These are phyloP conservation scores for Glyptemys insculpta DNA, from an alignment of 2,797 vertebrate species.

Conservation along the genomic window DNA sequence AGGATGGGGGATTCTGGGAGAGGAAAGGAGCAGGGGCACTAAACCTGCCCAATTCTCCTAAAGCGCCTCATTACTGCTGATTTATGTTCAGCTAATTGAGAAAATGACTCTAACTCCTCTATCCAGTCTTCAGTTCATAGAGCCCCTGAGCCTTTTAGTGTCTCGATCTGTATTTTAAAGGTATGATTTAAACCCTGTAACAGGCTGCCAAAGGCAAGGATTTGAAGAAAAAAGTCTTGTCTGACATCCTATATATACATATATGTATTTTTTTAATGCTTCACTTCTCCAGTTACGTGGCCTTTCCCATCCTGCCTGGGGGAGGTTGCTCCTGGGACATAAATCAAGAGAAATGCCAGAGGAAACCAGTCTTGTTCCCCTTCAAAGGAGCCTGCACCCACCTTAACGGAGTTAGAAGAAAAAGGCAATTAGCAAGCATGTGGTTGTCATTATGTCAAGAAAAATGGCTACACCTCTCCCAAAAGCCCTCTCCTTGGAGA, in stretches of 20 bases:
- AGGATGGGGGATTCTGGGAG: conserved; percentile 10
- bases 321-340: conserved; percentile 80
- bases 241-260: conserved; percentile 53
- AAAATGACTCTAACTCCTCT: conserved; percentile 78
- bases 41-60: conserved; percentile 62
- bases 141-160: conserved; percentile 72
- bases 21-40: conserved; percentile 47
- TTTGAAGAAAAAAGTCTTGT: conserved; percentile 76
- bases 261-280: conserved; percentile 27
- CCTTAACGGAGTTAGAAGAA: conserved; percentile 64
- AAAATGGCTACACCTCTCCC: not conserved
- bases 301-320: conserved; percentile 82
- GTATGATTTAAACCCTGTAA: conserved; percentile 80
- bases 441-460: conserved; percentile 76
- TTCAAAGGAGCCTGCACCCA: conserved; percentile 73
- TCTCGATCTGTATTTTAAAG: conserved; percentile 73
- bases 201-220: conserved; percentile 78
- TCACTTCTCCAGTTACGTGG: conserved; percentile 84
- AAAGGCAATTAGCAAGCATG: conserved; percentile 58
- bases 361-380: conserved; percentile 78
- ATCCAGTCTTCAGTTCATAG: conserved; percentile 73
- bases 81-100: conserved; percentile 82
- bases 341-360: conserved; percentile 88
- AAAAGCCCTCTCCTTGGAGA: not conserved
- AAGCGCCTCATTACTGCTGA: conserved; percentile 76